Conservation (phyloP, 2,113 vertebrate genomes). For the Panthera uncia region DNA sequence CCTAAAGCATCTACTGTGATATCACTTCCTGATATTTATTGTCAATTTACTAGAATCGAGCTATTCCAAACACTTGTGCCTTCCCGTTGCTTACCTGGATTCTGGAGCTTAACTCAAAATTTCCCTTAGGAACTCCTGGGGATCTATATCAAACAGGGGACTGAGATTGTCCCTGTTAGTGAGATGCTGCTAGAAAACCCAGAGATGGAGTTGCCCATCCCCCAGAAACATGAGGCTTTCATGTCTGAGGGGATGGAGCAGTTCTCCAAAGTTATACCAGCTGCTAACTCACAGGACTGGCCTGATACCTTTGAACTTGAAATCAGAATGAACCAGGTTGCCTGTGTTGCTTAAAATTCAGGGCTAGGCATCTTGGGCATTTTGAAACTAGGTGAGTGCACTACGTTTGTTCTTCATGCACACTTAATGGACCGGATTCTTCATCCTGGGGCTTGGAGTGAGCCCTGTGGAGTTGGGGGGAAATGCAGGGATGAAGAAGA, state of each 20-base stretch:
- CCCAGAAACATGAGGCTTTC: conserved; percentile 90
- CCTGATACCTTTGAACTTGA: conserved; percentile 94
- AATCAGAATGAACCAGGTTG: conserved; percentile 93
- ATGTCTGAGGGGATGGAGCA: conserved; percentile 92
- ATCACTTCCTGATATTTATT: background rate
- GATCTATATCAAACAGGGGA: conserved; percentile 82
- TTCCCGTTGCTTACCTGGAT: background rate
- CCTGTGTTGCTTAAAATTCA: conserved; percentile 87
- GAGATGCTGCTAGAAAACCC: conserved; percentile 96
- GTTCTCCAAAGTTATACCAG: conserved; percentile 93
- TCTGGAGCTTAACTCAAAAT: background rate
- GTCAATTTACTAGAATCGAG: background rate
- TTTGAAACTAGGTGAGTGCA: conserved; percentile 81
- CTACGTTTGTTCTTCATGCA: background rate
- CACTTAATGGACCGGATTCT: background rate
- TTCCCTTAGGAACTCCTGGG: conserved; percentile 85
- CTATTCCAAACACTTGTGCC: background rate
- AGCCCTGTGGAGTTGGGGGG: background rate
- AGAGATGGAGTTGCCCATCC: conserved; percentile 95
- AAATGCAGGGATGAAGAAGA: background rate
- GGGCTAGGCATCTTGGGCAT: conserved; percentile 75
- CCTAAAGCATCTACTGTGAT: background rate
- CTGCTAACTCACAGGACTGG: conserved; percentile 93
- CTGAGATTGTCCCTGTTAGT: conserved; percentile 91
- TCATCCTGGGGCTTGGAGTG: background rate